phyloP scores from a whole-genome alignment of 2,797 vertebrate species.

The Mus spretus region DNA sequence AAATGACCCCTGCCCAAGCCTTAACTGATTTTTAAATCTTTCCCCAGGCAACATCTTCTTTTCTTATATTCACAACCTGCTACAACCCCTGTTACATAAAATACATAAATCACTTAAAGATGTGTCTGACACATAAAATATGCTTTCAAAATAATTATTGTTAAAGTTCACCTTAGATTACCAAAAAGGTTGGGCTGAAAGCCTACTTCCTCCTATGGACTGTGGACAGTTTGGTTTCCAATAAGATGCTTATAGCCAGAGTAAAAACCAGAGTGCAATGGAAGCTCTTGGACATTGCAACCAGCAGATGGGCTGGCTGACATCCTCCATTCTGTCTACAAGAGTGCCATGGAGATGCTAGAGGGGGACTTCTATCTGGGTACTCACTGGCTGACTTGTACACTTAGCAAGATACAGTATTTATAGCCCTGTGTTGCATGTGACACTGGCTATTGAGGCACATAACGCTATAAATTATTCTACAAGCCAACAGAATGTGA shows the following conservation, averaged over 20 bases:
- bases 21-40: background rate
- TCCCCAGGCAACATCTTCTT: background rate
- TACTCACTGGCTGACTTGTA: background rate
- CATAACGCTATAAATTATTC: background rate
- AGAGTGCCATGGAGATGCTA: background rate
- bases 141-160: slow-evolving; percentile 28
- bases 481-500: background rate
- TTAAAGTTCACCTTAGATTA: slow-evolving; percentile 24
- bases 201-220: background rate
- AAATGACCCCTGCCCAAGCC: background rate
- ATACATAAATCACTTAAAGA: background rate
- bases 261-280: background rate
- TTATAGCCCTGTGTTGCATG: background rate
- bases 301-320: background rate
- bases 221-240: background rate
- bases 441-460: slow-evolving; percentile 14
- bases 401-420: background rate
- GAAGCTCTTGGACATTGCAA: background rate
- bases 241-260: background rate
- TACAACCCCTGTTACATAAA: background rate
- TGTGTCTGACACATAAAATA: background rate
- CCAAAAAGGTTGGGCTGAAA: background rate
- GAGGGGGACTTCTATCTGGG: background rate
- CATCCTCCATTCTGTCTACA: background rate
- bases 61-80: background rate